A percentile compares a stretch with the other conserved stretches of the same genome.
Conservation (phyloP, 1,140 invertebrate genomes). For the Macrosteles quadrilineatus region DNA sequence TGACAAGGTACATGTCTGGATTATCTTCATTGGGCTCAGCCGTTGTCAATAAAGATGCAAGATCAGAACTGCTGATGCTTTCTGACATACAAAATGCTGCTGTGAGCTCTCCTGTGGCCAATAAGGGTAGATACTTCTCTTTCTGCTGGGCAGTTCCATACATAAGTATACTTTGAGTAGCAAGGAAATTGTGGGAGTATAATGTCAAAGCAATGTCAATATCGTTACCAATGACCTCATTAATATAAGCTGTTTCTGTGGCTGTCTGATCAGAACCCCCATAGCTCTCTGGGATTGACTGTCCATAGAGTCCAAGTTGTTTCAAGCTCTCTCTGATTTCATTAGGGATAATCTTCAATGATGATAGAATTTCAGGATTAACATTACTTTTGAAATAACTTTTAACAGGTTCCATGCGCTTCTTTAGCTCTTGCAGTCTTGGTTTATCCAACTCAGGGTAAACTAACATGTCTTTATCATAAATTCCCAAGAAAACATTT, state of each 20-base stretch:
- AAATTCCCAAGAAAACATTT: constrained; percentile 47
- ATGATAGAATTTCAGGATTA: background rate
- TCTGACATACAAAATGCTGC: constrained; percentile 31
- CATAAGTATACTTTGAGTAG: constrained; percentile 9
- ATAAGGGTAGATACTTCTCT: constrained; percentile 32
- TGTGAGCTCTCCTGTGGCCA: constrained; percentile 27
- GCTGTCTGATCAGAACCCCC: constrained; percentile 2
- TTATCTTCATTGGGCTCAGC: background rate
- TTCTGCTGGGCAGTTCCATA: constrained; percentile 31
- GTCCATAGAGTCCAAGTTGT: constrained; percentile 13
- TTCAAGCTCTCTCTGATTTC: background rate
- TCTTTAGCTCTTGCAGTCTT: constrained; percentile 56
- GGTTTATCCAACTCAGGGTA: constrained; percentile 56
- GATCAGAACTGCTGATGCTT: constrained; percentile 31
- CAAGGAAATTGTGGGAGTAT: background rate
- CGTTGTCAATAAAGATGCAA: constrained; percentile 14
- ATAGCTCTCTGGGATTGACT: constrained; percentile 3
- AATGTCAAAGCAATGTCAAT: background rate
- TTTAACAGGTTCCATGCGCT: background rate
- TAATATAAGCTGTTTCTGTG: background rate
- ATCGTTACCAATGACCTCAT: constrained; percentile 15
- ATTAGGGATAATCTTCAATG: constrained; percentile 19
- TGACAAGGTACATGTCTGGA: constrained; percentile 26
- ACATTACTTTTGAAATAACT: constrained; percentile 10
- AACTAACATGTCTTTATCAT: constrained; percentile 46